Base-by-base conservation (phyloP, 2,888 invertebrate genomes). In the Saturnia japonica region DNA sequence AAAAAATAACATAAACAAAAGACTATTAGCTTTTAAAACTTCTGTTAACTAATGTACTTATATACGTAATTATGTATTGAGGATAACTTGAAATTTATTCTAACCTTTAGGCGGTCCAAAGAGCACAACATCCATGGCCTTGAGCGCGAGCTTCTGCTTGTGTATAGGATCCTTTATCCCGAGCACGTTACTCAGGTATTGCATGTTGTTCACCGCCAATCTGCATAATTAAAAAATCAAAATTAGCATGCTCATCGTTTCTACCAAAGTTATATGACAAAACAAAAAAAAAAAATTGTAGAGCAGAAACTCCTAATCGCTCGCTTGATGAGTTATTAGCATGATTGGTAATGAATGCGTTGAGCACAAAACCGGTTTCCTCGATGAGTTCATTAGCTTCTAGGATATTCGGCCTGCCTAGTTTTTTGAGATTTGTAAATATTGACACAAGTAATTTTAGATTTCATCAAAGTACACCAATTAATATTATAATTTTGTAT, bases 131-230 rank as follows among this genome's bases (percentile, higher is more conserved):
- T 99, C 99, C 97, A 99, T 99, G 22, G 99, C 99, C 91, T 99
- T 99, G 64, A 99, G 95, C 6, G 98, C 97, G 76, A 99, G 96
- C 93, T 99, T 99, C 94, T 99, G 99, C 85, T 98, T 98, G 93
- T 99, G 99, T 82, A 99, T 99, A 34, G 98, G 98, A 94, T 99
- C 99, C 93, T 99, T 99, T 83, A 99, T 98, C 70, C 99, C 99
- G 78, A 99, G 95, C 70, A 97, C 96, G 85, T 96, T 96, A 88
- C 96, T 96, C 75, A 99, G 94, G 92, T 97, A 99, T 85, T 98
- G 97, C 95, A 97, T 97, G 91, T 98, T 98, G 95, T 97, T 98
- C 64, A 98, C 97, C 71, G 99, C 99, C 93, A 99, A 94, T 91
- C 99, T 99, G 87, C 66, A 79, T 75, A 64, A 74, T 71, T 45